Evolutionary conservation across 2,797 vertebrate species (phyloP).

Genomic region (Ceyx erithaca): DNA sequence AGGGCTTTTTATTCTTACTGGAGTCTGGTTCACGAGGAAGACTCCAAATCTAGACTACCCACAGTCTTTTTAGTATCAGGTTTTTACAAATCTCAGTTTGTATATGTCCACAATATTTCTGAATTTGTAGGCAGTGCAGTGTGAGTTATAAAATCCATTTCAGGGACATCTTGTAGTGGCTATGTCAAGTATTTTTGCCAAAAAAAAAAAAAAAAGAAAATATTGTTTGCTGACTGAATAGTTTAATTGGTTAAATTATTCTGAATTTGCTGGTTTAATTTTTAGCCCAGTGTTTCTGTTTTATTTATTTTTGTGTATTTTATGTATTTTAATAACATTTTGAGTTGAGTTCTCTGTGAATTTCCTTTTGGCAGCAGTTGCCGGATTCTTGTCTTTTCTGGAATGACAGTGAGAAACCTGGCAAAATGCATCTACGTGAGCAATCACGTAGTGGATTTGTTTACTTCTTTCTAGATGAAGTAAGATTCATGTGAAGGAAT

Average conservation of each 20-base stretch:
- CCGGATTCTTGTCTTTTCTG: neutral
- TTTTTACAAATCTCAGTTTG: neutral
- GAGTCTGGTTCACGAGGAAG: neutral
- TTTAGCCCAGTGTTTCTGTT: neutral
- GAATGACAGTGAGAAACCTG: neutral
- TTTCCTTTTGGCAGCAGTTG: neutral
- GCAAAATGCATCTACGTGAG: neutral
- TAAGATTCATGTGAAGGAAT: neutral
- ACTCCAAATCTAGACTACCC: neutral
- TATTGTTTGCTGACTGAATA: neutral
- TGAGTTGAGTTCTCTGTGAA: neutral
- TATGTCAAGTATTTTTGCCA: neutral
- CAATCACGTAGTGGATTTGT: neutral
- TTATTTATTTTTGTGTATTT: neutral
- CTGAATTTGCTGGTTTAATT: neutral
- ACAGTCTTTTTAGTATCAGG: neutral
- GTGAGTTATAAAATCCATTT: neutral
- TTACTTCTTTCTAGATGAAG: neutral
- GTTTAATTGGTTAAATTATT: neutral
- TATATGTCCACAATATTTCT: neutral
- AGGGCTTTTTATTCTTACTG: neutral
- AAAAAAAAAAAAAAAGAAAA: neutral
- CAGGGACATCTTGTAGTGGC: neutral
- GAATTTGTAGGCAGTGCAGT: neutral
- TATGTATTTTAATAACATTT: neutral